Base-by-base conservation (phyloP, 2,797 vertebrate species). In the Choloepus didactylus region DNA sequence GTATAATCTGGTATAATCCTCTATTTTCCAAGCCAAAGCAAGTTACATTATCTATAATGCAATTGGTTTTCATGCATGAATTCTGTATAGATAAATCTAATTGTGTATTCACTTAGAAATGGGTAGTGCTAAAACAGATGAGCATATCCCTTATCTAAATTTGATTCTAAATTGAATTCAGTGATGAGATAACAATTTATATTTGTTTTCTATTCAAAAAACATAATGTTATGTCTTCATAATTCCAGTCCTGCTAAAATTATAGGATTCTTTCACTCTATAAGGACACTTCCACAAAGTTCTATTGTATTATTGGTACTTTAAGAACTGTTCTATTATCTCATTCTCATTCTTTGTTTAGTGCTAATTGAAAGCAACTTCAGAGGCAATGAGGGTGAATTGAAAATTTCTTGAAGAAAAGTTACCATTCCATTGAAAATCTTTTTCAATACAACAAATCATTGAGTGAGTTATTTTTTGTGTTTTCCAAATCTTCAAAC, bases 281-380 rank as follows among this genome's bases (percentile, higher is more conserved):
- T 69, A 2, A 85, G 11, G 60, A 91, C 8, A 60, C 7, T 66
- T 38, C 44, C 25, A 80, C 27, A 91, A 92, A 83, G 49, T 10
- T 2, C 67, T 83, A 54, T 49, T 83, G 44, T 49, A 54, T 56
- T 94, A 54, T 77, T 46, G 21, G 64, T 60, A 82, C 9, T 38
- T 35, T 79, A 75, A 35, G 35, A 93, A 72, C 4, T 9, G 35
- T 79, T 35, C 66, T 59, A 46, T 75, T 75, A 76, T 29, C 9
- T 87, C 18, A 76, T 6, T 77, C 6, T 89, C 23, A 67, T 60
- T 94, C 27, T 4, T 64, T 82, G 29, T 9, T 91, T 81, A 77
- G 16, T 93, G 51, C 27, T 91, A 93, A 94, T 88, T 91, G 25
- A 67, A 87, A 95, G 35, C 3, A 90, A n/a, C 69, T 81, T 49